Base-by-base conservation (phyloP, 2,113 vertebrate species). In the Ophiodon elongatus region DNA sequence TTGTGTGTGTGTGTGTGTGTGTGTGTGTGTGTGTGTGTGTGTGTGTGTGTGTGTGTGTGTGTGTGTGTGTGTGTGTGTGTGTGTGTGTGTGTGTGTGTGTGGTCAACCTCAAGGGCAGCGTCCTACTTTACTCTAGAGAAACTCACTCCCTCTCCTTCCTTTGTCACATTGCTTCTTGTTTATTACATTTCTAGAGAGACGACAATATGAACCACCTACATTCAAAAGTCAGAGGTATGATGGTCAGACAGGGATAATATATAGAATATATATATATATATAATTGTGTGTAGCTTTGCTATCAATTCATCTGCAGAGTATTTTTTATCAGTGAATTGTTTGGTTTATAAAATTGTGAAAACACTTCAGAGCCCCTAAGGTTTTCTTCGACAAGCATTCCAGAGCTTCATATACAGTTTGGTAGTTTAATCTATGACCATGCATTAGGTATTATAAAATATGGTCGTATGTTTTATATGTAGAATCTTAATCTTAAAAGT, bases 91-190 rank as follows among this genome's bases (percentile, higher is more conserved):
- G 29, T 0, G n/a, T n/a, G 50, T 72, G 15, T 70, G 41, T 73
- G 63, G 88, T 79, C 85, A n/a, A 93, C 94, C 90, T 92, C 94
- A 92, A 94, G 80, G 90, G 93, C 94, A 91, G 94, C 90, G 73
- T 93, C 87, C 93, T 91, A 90, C 92, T 93, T 93, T 85, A 29
- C 87, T 86, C n/a, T 23, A 70, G 78, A 86, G 76, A 78, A 52
- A 25, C 2, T 7, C 41, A 57, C 13, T 5, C 35, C 15, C 71
- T 59, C 72, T 56, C 65, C 2, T 60, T 52, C 47, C 56, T 78
- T 77, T 72, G 35, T 27, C 43, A 52, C 7, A 6, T 63, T 57
- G 47, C 54, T 4, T n/a, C 23, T 33, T 63, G 19, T 59, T 74
- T 54, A 56, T 75, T 67, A 67, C 4, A n/a, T 64, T 67, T 56